Evolutionary conservation across 2,113 vertebrate genomes (phyloP).

Genomic region (Felis catus): DNA sequence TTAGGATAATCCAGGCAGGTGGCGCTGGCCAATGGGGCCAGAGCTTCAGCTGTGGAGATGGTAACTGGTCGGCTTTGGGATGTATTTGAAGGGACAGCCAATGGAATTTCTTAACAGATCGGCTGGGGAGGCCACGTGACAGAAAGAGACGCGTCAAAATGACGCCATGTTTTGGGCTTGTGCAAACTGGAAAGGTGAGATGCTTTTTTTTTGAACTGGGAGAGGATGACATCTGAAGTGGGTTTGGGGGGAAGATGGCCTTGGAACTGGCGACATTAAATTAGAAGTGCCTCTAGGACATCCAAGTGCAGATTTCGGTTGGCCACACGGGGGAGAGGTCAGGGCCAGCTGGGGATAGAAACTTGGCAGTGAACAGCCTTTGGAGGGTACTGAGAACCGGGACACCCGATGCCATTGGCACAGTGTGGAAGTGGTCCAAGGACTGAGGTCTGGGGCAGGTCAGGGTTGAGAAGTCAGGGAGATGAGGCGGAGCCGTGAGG

Average conservation of each 20-base stretch:
- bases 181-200: neutral
- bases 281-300: neutral
- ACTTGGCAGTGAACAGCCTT: neutral
- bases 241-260: neutral
- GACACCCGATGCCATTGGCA: neutral
- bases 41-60: too few species aligned
- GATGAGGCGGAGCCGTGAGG: neutral
- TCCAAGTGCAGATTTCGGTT: neutral
- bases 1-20: neutral
- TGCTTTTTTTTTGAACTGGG: neutral
- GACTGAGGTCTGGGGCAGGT: neutral
- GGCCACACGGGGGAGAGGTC: neutral
- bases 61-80: too few species aligned
- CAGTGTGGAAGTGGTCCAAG: neutral
- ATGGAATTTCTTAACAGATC: neutral
- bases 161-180: neutral
- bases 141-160: too few species aligned
- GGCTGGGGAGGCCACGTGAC: neutral
- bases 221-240: neutral
- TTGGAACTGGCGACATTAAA: neutral
- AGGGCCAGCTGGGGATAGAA: neutral
- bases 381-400: neutral
- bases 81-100: neutral
- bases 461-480: neutral
- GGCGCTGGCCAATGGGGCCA: fast-evolving